Evolutionary conservation across 2,113 vertebrate species (phyloP).

Genomic region (Epinephelus lanceolatus): DNA sequence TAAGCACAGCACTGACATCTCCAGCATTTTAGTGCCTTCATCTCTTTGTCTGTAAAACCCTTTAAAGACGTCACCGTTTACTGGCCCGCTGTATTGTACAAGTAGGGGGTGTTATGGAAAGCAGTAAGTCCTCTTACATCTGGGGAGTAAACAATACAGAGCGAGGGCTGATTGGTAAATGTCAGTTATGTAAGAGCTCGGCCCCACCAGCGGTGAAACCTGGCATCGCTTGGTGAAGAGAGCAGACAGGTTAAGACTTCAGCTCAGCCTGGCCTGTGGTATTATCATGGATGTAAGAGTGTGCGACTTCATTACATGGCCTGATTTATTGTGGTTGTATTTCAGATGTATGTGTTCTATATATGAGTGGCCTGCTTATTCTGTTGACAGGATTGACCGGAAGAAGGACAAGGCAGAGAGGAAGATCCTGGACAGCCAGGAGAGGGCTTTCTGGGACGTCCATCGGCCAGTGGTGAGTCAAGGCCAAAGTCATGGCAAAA

Average conservation of each 20-base stretch:
- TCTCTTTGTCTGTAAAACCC: slow-evolving; percentile 14
- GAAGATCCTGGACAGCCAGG: slow-evolving; percentile 97
- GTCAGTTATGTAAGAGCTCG: slow-evolving; percentile 70
- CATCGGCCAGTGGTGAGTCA: slow-evolving; percentile 95
- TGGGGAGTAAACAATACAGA: slow-evolving; percentile 25
- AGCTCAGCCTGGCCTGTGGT: slow-evolving; percentile 14
- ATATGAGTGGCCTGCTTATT: slow-evolving; percentile 21
- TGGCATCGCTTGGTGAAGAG: slow-evolving; percentile 31
- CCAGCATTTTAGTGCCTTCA: neutral
- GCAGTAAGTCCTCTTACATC: neutral
- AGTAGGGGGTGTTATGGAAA: neutral
- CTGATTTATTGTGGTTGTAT: slow-evolving; percentile 32
- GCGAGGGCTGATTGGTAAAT: slow-evolving; percentile 60
- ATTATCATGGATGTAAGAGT: neutral
- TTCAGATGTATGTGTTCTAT: neutral
- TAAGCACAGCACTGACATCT: slow-evolving; percentile 36
- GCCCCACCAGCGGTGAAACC: slow-evolving; percentile 26
- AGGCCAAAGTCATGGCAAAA: neutral
- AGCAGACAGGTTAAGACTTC: slow-evolving; percentile 59
- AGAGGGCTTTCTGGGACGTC: slow-evolving; percentile 98
- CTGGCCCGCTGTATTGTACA: neutral
- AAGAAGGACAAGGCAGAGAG: slow-evolving; percentile 98
- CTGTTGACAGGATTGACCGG: slow-evolving; percentile 90
- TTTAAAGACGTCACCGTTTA: neutral
- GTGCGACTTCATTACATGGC: neutral